A percentile compares a stretch with the other conserved stretches of the same genome.
Evolutionary conservation across 2,113 vertebrate genomes (phyloP).

Genomic region (Anseranas semipalmata): DNA sequence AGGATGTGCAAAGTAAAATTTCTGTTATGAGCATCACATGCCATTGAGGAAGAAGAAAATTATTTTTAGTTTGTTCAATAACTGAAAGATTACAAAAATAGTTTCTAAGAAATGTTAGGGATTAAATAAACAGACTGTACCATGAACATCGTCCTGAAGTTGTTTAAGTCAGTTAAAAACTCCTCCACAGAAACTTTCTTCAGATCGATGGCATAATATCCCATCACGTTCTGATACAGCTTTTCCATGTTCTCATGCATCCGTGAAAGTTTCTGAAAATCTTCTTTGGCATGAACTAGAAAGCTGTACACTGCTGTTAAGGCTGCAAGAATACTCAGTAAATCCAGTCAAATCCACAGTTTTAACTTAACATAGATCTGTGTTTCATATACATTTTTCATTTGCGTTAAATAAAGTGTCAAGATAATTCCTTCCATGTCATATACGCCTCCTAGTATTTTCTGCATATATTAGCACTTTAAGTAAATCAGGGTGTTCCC

Average conservation of each 20-base stretch:
- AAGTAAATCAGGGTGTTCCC: background rate
- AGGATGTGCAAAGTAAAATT: background rate
- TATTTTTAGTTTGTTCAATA: background rate
- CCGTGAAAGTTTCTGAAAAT: constrained; percentile 85
- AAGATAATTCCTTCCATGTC: background rate
- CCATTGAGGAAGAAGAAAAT: background rate
- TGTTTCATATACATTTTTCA: background rate
- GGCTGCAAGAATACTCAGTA: constrained; percentile 37
- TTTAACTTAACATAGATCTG: background rate
- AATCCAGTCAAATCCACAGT: background rate
- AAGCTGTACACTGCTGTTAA: constrained; percentile 91
- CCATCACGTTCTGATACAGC: constrained; percentile 85
- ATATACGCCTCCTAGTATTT: background rate
- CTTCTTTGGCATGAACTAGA: constrained; percentile 83
- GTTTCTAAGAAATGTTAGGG: background rate
- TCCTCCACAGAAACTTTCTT: constrained; percentile 96
- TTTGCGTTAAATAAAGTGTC: background rate
- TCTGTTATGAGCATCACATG: background rate
- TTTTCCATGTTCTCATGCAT: constrained; percentile 91
- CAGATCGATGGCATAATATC: constrained; percentile 88
- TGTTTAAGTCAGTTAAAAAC: constrained; percentile 92
- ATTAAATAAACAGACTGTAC: constrained; percentile 73
- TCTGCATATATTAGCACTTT: background rate
- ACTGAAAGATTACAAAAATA: background rate
- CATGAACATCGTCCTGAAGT: constrained; percentile 91